Evolutionary conservation across 2,888 invertebrate genomes (phyloP), one percentile per base, ranked within the genome.

Genomic region (Uropetala carovei): DNA sequence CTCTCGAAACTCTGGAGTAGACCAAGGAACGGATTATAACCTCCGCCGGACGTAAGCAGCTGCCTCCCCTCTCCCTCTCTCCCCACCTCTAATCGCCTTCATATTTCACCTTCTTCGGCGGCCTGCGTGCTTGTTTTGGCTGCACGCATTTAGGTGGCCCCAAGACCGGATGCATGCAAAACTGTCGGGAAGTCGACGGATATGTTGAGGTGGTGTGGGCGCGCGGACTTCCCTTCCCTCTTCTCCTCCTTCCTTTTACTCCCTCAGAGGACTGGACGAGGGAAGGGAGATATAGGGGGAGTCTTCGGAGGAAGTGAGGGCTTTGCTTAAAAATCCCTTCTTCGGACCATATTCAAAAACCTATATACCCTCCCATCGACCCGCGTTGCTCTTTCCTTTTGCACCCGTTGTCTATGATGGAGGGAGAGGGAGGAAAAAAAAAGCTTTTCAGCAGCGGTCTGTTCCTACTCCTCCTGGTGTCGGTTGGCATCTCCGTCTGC

Each of bases 111-210:
- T 89, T n/a, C 89, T 59, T 30, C 56, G 83, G 22, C 22, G 86
- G 16, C 11, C 85, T n/a, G 27, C 86, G n/a, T 30, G 86, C 89
- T 89, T 89, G 89, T 89, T 89, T 89, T 89, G 89, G 89, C 89
- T 64, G 64, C 83, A 22, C 22, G 85, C 85, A 59, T 56, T 57
- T 16, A 60, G 30, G 30, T 27, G 43, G 16, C 27, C 60, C 86
- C 13, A n/a, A 30, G 27, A 86, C 89, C 89, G 89, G 89, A 68
- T 89, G 89, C 68, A 56, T 43, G 89, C 89, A n/a, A 89, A 89
- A 68, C 43, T 89, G 89, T 64, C 2, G 56, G 13, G 68, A 75
- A 75, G 75, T 27, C 75, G 75, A 68, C n/a, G 68, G 68, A 68
- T 68, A 22, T n/a, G 75, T 75, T 27, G 22, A 27, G 27, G 27